These are phyloP conservation scores for Drosophila helvetica DNA, from an alignment of 2,888 invertebrate species.

Conservation along the genomic window DNA sequence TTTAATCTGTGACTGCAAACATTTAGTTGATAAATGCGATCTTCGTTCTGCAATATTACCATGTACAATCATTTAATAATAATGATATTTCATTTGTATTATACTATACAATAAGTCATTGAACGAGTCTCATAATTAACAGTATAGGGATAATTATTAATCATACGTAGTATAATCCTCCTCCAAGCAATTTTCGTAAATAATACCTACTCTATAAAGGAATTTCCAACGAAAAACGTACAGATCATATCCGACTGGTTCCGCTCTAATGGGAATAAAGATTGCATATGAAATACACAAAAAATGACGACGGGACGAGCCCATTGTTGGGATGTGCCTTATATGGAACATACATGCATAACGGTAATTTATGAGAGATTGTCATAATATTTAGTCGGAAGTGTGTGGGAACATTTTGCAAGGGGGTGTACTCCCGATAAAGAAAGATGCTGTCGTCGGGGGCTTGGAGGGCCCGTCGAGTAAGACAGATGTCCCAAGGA, in stretches of 20 bases:
- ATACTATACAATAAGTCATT: slow-evolving; percentile 4
- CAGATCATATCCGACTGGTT: slow-evolving; percentile 42
- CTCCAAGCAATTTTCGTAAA: slow-evolving; percentile 1
- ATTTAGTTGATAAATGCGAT: background rate
- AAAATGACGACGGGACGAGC: slow-evolving; percentile 29
- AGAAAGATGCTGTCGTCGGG: slow-evolving; percentile 25
- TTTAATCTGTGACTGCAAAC: background rate
- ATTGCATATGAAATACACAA: slow-evolving; percentile 27
- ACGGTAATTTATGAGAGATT: slow-evolving; percentile 55
- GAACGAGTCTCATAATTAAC: slow-evolving; percentile 20
- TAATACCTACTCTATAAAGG: slow-evolving; percentile 1
- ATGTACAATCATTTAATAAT: too few species aligned
- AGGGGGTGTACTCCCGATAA: slow-evolving; percentile 47
- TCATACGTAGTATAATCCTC: slow-evolving; percentile 19
- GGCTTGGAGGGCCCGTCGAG: slow-evolving; percentile 54
- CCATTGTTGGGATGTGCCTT: slow-evolving; percentile 54
- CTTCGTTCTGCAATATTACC: too few species aligned
- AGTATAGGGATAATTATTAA: slow-evolving; percentile 27
- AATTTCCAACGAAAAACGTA: slow-evolving; percentile 20
- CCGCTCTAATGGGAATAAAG: slow-evolving; percentile 49
- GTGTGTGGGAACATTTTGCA: slow-evolving; percentile 46
- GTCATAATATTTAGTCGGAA: slow-evolving; percentile 50
- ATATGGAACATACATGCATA: background rate
- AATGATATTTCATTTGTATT: too few species aligned
- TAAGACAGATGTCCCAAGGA: slow-evolving; percentile 5